Evolutionary conservation across 2,797 vertebrate genomes (phyloP).

Genomic region (Mallotus villosus): DNA sequence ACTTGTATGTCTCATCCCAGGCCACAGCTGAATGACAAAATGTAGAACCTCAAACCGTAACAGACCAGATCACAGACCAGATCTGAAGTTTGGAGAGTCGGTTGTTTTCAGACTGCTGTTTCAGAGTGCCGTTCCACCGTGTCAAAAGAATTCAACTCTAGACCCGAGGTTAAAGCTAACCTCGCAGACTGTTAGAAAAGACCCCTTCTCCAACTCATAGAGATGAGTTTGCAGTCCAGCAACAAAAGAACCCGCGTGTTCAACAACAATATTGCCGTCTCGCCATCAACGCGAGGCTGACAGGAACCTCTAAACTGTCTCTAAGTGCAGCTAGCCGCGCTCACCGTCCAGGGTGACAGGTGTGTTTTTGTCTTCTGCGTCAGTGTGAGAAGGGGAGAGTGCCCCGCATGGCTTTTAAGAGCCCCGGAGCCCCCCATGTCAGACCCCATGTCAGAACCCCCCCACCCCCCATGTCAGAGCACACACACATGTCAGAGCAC

Average conservation of each 20-base stretch:
- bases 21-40: too few species aligned
- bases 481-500: conserved; percentile 73
- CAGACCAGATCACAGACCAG: too few species aligned
- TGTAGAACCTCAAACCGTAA: too few species aligned
- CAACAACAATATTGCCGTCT: conserved; percentile 54
- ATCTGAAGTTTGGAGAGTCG: too few species aligned
- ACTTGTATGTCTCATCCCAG: too few species aligned
- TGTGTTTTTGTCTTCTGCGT: conserved; percentile 69
- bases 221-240: conserved; percentile 33
- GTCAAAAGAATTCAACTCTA: too few species aligned
- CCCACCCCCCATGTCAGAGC: conserved; percentile 63
- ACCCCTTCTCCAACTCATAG: background rate
- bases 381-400: conserved; percentile 67
- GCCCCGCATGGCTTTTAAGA: conserved; percentile 75
- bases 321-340: conserved; percentile 63
- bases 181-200: too few species aligned
- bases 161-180: too few species aligned
- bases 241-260: conserved; percentile 35
- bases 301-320: conserved; percentile 51
- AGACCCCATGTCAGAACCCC: too few species aligned
- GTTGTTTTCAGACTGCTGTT: too few species aligned
- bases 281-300: conserved; percentile 48
- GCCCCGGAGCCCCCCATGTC: conserved; percentile 64
- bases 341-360: conserved; percentile 66
- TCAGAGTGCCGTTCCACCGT: too few species aligned